Evolutionary conservation across 2,888 invertebrate species (phyloP).

Genomic region (Tachina grossa): DNA sequence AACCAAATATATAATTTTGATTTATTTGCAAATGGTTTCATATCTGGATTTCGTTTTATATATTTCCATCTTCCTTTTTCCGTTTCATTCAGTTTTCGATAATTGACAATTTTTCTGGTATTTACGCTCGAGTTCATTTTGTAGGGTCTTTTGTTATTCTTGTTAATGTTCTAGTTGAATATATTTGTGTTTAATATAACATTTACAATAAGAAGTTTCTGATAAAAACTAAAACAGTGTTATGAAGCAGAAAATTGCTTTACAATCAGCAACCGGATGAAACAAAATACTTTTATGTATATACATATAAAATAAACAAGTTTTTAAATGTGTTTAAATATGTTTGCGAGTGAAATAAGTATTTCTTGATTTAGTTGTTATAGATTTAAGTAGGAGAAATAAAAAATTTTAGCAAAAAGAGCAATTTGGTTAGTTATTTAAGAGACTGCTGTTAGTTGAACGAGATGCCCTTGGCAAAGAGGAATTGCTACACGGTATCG

Average conservation of each 20-base stretch:
- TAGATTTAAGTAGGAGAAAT: background rate
- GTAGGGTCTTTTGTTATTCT: slow-evolving; percentile 29
- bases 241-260: slow-evolving; percentile 70
- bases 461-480: too few species aligned
- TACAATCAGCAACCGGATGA: slow-evolving; percentile 60
- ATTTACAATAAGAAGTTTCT: slow-evolving; percentile 33
- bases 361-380: too few species aligned
- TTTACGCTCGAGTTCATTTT: slow-evolving; percentile 59
- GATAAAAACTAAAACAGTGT: slow-evolving; percentile 48
- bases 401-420: background rate
- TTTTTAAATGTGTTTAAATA: background rate
- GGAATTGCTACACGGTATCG: too few species aligned
- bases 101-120: slow-evolving; percentile 68
- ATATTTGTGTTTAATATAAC: slow-evolving; percentile 18
- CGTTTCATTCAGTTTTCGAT: slow-evolving; percentile 40
- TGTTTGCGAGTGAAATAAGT: background rate
- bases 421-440: background rate
- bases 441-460: too few species aligned
- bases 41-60: slow-evolving; percentile 3
- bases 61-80: slow-evolving; percentile 4
- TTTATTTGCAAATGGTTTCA: slow-evolving; percentile 19
- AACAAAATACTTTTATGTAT: slow-evolving; percentile 3
- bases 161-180: slow-evolving; percentile 4
- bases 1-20: slow-evolving; percentile 18
- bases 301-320: background rate